Evolutionary conservation across 2,888 invertebrate species (phyloP), one percentile per base, ranked within the genome.

Genomic region (Athrips mouffetella): DNA sequence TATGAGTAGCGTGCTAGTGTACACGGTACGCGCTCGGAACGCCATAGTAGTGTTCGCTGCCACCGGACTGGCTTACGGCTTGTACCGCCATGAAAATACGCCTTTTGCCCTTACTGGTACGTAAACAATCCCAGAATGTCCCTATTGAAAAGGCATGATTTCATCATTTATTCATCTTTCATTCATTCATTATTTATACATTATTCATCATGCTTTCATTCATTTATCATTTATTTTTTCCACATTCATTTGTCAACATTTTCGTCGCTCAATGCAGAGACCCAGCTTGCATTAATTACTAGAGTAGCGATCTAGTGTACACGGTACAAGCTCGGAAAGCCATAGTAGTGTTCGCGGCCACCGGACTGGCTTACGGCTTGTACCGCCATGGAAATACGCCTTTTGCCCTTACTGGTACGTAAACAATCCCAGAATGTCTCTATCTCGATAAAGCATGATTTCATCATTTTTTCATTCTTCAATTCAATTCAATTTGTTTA

Each of bases 11-110:
- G 54, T 51, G 3, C 73, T 76, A 63, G 53, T 60, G 51, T 73
- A 81, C 62, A 60, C 91, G 10, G 91, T 93, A 1, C 82, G 95
- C 18, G 93, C 92, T 0, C 88, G 96, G 49, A 96, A 96, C 79
- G 96, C 96, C 0, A 73, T 96, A 10, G 92, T 94, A 1, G 96
- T 97, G 15, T 82, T 95, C 45, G 66, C 90, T 1, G 93, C 93
- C 3, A 91, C 93, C 1, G 53, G 91, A 1, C 61, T 95, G 18
- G 94, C 95, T 0, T 87, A 69, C 49, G 51, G 60, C 0, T 59
- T 89, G 30, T 57, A 73, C 8, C 2, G 54, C 6, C n/a, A 20
- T 10, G 35, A 16, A 4, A 8, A 15, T 0, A 67, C 85, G 40
- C 93, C 94, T 0, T 94, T 96, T 61, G 87, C 89, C 41, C 80